Conservation (phyloP, 2,888 invertebrate genomes). For the Acleris laterana region DNA sequence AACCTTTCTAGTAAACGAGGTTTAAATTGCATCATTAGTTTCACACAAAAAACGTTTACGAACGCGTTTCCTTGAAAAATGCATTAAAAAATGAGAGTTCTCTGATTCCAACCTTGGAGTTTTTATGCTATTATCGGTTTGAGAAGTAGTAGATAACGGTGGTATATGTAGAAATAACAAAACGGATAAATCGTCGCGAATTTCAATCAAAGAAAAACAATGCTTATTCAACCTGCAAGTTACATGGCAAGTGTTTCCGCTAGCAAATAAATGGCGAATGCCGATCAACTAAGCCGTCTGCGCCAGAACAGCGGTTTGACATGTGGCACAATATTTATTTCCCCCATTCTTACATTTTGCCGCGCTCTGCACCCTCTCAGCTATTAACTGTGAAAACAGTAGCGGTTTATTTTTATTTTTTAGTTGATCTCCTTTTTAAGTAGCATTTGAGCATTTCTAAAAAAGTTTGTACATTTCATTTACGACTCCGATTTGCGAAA, state of each 20-base stretch:
- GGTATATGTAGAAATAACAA: not conserved
- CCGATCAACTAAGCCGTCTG: conserved; percentile 44
- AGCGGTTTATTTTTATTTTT: conserved; percentile 54
- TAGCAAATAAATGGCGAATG: conserved; percentile 39
- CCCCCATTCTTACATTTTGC: conserved; percentile 41
- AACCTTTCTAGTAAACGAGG: conserved; percentile 37
- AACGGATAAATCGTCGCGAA: too few species aligned
- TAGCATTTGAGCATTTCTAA: too few species aligned
- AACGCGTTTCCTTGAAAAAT: conserved; percentile 13
- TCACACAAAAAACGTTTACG: conserved; percentile 37
- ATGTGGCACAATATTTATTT: conserved; percentile 45
- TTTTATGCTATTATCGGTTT: too few species aligned
- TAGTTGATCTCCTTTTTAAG: conserved; percentile 9
- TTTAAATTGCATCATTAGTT: conserved; percentile 54
- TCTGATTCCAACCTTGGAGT: too few species aligned
- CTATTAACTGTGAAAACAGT: conserved; percentile 43
- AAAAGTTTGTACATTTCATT: too few species aligned
- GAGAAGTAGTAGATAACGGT: too few species aligned
- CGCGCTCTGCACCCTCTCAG: conserved; percentile 41
- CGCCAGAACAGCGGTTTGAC: conserved; percentile 46
- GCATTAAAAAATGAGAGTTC: not conserved
- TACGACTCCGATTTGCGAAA: too few species aligned
- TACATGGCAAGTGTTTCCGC: not conserved
- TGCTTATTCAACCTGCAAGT: not conserved
- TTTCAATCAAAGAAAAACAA: too few species aligned